Percentiles rank a stretch among this genome's conserved stretches.
phyloP scores from a whole-genome alignment of 1,140 invertebrate genomes.

The Coenobita brevimanus region DNA sequence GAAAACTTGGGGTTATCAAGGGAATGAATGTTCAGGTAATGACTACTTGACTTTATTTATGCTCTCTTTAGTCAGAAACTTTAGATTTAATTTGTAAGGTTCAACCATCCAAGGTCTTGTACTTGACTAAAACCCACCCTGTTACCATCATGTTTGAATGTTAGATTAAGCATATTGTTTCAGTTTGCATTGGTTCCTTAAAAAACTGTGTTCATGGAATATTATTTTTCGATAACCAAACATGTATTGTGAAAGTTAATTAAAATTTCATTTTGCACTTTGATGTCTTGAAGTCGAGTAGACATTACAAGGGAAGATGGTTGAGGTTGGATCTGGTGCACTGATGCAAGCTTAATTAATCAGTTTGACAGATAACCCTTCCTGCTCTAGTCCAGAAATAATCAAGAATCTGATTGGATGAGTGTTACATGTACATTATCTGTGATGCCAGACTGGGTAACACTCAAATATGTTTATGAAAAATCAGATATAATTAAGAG shows the following conservation, averaged over 20 bases:
- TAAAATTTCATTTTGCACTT: neutral
- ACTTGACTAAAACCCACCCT: too few relatives aligned
- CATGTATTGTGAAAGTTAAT: neutral
- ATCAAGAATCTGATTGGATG: constrained; percentile 20
- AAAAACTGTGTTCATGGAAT: too few relatives aligned
- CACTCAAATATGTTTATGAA: too few relatives aligned
- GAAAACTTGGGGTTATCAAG: constrained; percentile 58
- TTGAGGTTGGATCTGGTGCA: constrained; percentile 48
- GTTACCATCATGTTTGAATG: too few relatives aligned
- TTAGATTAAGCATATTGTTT: too few relatives aligned
- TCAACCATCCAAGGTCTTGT: too few relatives aligned
- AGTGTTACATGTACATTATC: too few relatives aligned
- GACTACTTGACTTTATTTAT: constrained; percentile 45
- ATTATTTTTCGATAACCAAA: too few relatives aligned
- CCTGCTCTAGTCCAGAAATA: constrained; percentile 30
- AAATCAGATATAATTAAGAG: neutral
- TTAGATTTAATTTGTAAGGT: too few relatives aligned
- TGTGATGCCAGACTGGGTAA: too few relatives aligned
- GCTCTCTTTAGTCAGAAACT: too few relatives aligned
- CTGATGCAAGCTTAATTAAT: constrained; percentile 8
- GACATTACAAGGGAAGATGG: constrained; percentile 47
- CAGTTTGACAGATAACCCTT: constrained; percentile 25
- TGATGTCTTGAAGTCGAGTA: constrained; percentile 39
- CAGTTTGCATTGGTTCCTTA: too few relatives aligned
- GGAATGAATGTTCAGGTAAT: constrained; percentile 33